Conservation (phyloP, 2,113 vertebrate genomes). For the Electrona antarctica region DNA sequence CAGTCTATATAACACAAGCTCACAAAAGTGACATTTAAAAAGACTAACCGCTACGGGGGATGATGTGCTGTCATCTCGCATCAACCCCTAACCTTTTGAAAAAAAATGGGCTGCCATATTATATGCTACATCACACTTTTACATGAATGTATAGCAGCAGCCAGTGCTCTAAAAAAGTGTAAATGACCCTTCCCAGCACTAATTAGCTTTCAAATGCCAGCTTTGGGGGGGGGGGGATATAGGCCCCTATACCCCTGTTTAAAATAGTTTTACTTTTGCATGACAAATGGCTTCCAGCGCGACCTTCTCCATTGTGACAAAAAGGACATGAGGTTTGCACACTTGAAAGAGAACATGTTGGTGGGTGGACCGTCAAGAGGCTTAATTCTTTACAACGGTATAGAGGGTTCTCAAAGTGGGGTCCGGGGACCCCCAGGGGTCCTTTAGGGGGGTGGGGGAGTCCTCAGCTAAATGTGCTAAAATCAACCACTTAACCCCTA, state of each 20-base stretch:
- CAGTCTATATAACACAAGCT: no score
- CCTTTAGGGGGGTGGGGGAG: no score
- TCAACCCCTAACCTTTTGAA: no score
- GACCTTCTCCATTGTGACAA: constrained; percentile 42
- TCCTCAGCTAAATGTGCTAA: no score
- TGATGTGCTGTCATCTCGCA: no score
- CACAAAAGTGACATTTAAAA: no score
- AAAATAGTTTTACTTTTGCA: constrained; percentile 48
- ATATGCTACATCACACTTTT: neutral
- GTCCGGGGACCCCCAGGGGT: no score
- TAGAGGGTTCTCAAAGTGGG: no score
- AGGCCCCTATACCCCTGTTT: neutral
- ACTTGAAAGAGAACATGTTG: constrained; percentile 37
- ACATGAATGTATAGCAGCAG: neutral
- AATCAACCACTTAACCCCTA: no score
- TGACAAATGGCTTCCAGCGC: constrained; percentile 61
- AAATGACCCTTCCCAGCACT: constrained; percentile 38
- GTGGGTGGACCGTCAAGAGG: constrained; percentile 3
- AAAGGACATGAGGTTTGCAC: constrained; percentile 30
- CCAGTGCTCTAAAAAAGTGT: constrained; percentile 27
- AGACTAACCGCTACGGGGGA: no score
- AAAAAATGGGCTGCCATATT: no score
- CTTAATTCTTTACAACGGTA: no score
- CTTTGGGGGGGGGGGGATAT: neutral
- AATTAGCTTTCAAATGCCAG: constrained; percentile 61